Base-by-base conservation (phyloP, 2,113 vertebrate genomes). In the Xiphias gladius region DNA sequence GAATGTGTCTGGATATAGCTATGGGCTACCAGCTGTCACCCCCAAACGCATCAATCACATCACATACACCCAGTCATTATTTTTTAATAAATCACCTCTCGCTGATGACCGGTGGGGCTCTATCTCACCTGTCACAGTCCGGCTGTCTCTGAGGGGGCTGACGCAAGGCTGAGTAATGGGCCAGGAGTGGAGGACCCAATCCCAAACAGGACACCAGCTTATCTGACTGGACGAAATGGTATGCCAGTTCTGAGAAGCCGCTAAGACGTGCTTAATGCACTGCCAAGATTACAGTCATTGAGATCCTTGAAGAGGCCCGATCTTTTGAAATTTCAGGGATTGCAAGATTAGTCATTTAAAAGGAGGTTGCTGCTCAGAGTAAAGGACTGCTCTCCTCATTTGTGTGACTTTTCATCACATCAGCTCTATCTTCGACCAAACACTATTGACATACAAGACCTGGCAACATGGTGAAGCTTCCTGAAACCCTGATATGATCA, bases 31-130 rank as follows among this genome's bases (percentile, higher is more conserved):
- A 54, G 80, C 88, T 82, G 87, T 87, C 88, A 84, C 4, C 67
- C n/a, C 24, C 46, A 26, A 39, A 73, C 91, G 90, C 89, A 91
- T 94, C 91, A 92, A 88, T 94, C 91, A 90, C 71, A 70, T 73
- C 77, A 76, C 84, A 85, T 78, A 86, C 75, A 73, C 50, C 62
- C 67, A 79, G 66, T 89, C 89, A 91, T 93, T 91, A 89, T 83
- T 92, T n/a, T 90, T 92, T 88, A 90, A 91, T 88, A 85, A 88
- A 76, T 88, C 79, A 72, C 62, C 79, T 59, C 77, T 64, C 46
- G 28, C 68, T 69, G 83, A 67, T 71, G 86, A 84, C 82, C 82
- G 5, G 20, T 57, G 68, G 72, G 67, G 62, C 75, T 85, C 73
- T 20, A 41, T 70, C 82, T 81, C 41, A 86, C 66, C 87, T 88